These are phyloP conservation scores for Harpagoxenus sublaevis DNA, from an alignment of 2,888 invertebrate species.

Conservation along the genomic window DNA sequence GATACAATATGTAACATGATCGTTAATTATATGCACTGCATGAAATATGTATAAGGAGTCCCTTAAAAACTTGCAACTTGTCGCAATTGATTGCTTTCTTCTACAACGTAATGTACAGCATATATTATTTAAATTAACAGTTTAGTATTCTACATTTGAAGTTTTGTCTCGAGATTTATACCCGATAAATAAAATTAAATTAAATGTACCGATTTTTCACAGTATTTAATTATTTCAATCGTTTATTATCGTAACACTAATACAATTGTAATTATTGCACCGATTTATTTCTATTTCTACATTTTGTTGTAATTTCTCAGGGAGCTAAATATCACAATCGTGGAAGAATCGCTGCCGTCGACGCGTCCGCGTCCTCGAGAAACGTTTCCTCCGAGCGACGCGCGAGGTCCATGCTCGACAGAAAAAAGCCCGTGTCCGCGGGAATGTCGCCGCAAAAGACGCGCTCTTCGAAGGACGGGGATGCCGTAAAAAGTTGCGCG, in stretches of 20 bases:
- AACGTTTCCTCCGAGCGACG: conserved; percentile 12
- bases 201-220: background rate
- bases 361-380: conserved; percentile 9
- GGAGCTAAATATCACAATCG: background rate
- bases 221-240: background rate
- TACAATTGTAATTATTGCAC: background rate
- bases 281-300: background rate
- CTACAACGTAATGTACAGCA: no score
- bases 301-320: background rate
- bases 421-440: background rate
- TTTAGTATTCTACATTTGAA: background rate
- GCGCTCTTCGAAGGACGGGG: conserved; percentile 6
- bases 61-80: background rate
- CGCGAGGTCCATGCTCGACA: background rate
- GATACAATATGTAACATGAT: background rate
- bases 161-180: background rate
- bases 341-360: background rate
- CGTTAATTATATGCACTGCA: background rate
- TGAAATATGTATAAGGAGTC: background rate
- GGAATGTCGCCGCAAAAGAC: conserved; percentile 28
- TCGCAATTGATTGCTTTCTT: background rate
- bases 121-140: background rate
- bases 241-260: background rate
- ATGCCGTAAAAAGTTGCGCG: conserved; percentile 11
- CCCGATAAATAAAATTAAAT: background rate